Percentiles rank a stretch among this genome's conserved stretches.
These are phyloP conservation scores for Dendronephthya gigantea DNA, from an alignment of 64 coral and sea anemone species.

Conservation along the genomic window DNA sequence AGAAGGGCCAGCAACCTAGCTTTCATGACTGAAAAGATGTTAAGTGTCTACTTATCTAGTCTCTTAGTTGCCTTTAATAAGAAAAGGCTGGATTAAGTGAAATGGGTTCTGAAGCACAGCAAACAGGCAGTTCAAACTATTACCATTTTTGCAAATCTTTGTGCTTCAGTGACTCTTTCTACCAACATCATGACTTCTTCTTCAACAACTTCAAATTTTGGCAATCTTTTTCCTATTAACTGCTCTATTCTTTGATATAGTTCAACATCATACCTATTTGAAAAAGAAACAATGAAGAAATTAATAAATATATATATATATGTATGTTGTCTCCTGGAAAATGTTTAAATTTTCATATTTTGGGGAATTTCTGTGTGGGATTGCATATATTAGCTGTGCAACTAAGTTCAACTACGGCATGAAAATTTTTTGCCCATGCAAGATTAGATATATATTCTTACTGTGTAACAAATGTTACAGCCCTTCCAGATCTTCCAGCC, in stretches of 20 bases:
- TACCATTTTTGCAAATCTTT: constrained; percentile 86
- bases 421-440: too few species aligned
- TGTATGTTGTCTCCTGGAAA: too few species aligned
- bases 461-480: constrained; percentile 97
- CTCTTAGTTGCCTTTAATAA: neutral
- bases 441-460: constrained; percentile 55
- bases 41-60: too few species aligned
- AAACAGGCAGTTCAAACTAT: neutral
- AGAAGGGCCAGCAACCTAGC: neutral
- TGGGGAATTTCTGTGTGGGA: too few species aligned
- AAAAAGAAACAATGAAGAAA: neutral
- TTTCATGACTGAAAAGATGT: too few species aligned
- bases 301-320: too few species aligned
- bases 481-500: constrained; percentile 78
- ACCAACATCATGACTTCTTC: constrained; percentile 92
- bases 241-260: constrained; percentile 90
- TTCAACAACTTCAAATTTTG: constrained; percentile 64
- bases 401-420: too few species aligned
- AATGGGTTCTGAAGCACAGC: neutral
- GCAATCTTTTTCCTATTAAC: constrained; percentile 83
- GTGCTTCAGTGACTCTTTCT: constrained; percentile 83
- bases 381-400: too few species aligned
- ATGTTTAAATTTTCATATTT: too few species aligned
- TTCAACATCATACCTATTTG: constrained; percentile 94
- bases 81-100: neutral